These are phyloP conservation scores for Scaptomyza graminum DNA, from an alignment of 1,140 invertebrate species.

Conservation along the genomic window DNA sequence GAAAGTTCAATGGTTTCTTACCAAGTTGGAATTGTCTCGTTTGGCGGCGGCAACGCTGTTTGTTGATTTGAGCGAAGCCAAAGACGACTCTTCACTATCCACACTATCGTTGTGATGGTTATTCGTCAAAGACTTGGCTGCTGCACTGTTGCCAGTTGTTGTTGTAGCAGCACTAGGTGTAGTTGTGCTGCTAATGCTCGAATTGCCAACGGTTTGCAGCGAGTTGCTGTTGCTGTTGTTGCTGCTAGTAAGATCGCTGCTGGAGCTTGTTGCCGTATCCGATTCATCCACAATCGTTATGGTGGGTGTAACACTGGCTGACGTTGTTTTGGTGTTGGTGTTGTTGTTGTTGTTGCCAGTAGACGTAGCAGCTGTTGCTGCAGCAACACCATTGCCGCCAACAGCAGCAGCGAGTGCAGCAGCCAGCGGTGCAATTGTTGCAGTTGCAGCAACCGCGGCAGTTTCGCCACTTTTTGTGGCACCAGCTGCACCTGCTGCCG, in stretches of 20 bases:
- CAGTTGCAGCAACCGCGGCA: not conserved
- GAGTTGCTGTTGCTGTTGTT: not conserved
- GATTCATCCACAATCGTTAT: conserved; percentile 72
- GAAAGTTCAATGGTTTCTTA: conserved; percentile 14
- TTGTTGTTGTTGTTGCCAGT: not conserved
- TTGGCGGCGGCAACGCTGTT: conserved; percentile 20
- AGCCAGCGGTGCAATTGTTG: not conserved
- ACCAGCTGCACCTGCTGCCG: not conserved
- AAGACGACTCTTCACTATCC: conserved; percentile 40
- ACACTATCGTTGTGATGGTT: conserved; percentile 42
- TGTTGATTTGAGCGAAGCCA: conserved; percentile 30
- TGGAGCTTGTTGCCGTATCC: conserved; percentile 63
- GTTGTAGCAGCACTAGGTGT: no score
- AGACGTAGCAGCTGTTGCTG: not conserved
- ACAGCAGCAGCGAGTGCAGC: conserved; percentile 3
- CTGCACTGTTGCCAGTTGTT: not conserved
- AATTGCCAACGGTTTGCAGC: not conserved
- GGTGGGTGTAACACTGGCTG: conserved; percentile 31
- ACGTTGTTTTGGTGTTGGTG: not conserved
- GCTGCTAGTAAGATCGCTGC: conserved; percentile 48
- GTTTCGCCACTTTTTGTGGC: no score
- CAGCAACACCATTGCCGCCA: conserved; percentile 7
- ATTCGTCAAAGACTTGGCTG: conserved; percentile 36
- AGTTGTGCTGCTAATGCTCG: not conserved
- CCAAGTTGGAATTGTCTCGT: conserved; percentile 52